Base-by-base conservation (phyloP, 2,888 invertebrate genomes). In the Cephus nigrinus region DNA sequence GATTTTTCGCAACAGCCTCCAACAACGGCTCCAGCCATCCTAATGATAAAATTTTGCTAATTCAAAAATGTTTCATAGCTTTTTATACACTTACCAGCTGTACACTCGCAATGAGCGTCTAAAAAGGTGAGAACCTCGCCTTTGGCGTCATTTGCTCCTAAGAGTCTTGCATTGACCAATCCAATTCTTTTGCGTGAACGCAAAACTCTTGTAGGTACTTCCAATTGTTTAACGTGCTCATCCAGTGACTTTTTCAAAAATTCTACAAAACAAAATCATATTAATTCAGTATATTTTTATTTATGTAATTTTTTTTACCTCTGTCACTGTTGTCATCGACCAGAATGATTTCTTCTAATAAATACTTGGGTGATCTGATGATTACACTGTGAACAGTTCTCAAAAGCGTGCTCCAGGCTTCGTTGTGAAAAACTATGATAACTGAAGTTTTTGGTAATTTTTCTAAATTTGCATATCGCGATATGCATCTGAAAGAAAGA, bases 391-490 rank as follows among this genome's bases (percentile, higher is more conserved):
- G 97, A 35, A 99, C 96, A 1, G 99, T 99, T 77, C 99, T 93
- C 86, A 99, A 93, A 15, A 99, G 93, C 0, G 99, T 99, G 4
- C 99, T 98, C 98, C 98, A 99, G 0, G 99, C 99, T 92, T 99
- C 99, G 91, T 99, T 99, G 91, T 99, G 99, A 91, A 99, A 99
- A 1, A 99, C 98, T 83, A 99, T 98, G 76, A 99, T 96, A 30
- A 99, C 94, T 82, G 97, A 97, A 0, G 98, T 97, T 82, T 94
- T 96, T 0, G 98, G 98, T 77, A 99, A 92, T 75, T 93, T 93
- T n/a, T 92, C 91, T 79, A 93, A 90, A 80, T 93, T 91, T 79
- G 92, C 90, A 84, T 94, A 94, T 84, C 94, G 93, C 80, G 93
- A 91, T 82, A 93, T 92, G 88, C 96, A 96, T 84, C 96, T 96